Conservation (phyloP, 2,113 vertebrate species). For the Dicerorhinus sumatrensis region DNA sequence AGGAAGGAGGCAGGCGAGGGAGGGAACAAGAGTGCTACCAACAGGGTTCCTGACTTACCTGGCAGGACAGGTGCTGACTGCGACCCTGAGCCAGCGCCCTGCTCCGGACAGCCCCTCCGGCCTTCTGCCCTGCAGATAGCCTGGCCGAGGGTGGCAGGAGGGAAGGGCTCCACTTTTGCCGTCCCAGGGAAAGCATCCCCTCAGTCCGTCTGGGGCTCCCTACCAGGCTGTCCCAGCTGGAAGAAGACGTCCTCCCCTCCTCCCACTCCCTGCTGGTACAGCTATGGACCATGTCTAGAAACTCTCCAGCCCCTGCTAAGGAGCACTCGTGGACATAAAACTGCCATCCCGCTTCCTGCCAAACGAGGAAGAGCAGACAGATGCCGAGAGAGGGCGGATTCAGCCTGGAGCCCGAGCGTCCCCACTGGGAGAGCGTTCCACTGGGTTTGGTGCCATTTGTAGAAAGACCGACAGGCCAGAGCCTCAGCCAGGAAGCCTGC, state of each 20-base stretch:
- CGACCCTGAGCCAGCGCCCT: fast-evolving
- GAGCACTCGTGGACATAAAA: background rate
- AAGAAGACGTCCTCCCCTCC: background rate
- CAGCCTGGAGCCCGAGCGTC: background rate
- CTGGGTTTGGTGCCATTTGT: background rate
- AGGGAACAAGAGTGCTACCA: fast-evolving
- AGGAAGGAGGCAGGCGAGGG: background rate
- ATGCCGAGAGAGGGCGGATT: background rate
- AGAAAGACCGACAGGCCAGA: background rate
- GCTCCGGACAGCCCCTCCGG: background rate
- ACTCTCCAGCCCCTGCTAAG: background rate
- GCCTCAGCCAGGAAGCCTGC: background rate
- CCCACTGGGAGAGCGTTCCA: background rate
- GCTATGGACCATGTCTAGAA: fast-evolving
- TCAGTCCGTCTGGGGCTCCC: background rate
- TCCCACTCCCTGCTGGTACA: background rate
- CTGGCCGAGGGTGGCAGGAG: background rate
- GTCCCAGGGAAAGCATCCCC: background rate
- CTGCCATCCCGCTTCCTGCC: background rate
- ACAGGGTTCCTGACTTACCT: no score
- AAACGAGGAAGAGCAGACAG: background rate
- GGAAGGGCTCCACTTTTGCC: background rate
- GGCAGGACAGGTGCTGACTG: background rate
- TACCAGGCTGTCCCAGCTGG: background rate
- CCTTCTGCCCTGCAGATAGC: background rate